phyloP scores from a whole-genome alignment of 1,140 invertebrate genomes.

The Sesamia nonagrioides region DNA sequence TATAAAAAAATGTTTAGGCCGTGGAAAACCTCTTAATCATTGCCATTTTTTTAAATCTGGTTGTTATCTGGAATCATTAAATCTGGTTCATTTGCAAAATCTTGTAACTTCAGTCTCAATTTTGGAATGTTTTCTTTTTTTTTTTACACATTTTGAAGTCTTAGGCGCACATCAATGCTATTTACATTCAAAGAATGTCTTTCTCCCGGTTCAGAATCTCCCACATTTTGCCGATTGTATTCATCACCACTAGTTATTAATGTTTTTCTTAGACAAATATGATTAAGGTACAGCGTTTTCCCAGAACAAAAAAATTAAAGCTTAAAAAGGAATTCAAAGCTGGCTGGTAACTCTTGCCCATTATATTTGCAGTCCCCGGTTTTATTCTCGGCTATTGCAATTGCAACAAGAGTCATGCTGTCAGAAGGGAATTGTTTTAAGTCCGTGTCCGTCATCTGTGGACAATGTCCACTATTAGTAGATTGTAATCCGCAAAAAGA shows the following conservation, averaged over 20 bases:
- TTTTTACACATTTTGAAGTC: slow-evolving; percentile 2
- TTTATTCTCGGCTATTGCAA: slow-evolving; percentile 12
- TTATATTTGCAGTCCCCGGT: slow-evolving; percentile 1
- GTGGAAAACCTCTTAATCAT: no score
- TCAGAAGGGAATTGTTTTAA: slow-evolving; percentile 46
- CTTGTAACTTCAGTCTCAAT: no score
- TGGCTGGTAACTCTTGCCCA: slow-evolving; percentile 66
- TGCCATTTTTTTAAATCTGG: no score
- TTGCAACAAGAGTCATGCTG: slow-evolving; percentile 41
- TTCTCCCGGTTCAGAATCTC: slow-evolving; percentile 18
- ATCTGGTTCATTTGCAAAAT: no score
- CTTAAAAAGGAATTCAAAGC: no score
- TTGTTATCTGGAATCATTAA: no score
- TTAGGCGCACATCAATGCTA: neutral
- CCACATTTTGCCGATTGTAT: slow-evolving; percentile 43
- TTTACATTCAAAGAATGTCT: slow-evolving; percentile 15
- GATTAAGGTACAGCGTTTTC: slow-evolving; percentile 69
- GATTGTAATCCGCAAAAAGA: slow-evolving; percentile 81
- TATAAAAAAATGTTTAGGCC: no score
- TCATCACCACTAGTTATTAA: slow-evolving; percentile 28
- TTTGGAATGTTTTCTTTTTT: slow-evolving; percentile 2
- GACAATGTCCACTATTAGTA: slow-evolving; percentile 82
- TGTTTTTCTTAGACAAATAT: slow-evolving; percentile 64
- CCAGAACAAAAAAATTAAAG: no score
- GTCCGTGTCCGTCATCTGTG: slow-evolving; percentile 75